Base-by-base conservation (phyloP, 2,113 vertebrate species). In the Leptocoma aspasia region DNA sequence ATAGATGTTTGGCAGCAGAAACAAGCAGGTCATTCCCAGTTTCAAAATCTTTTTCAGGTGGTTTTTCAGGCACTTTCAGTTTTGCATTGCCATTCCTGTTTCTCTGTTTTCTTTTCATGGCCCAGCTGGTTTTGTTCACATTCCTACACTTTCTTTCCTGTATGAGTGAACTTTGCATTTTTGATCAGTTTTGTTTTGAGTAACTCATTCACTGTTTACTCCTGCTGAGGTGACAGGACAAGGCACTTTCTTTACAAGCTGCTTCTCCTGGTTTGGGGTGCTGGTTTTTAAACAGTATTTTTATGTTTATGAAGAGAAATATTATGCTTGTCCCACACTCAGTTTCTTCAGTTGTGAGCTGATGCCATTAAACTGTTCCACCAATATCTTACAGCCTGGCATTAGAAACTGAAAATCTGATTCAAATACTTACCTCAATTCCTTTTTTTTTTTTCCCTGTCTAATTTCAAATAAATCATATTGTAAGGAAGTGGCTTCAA, bases 361-460 rank as follows among this genome's bases (percentile, higher is more conserved):
- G n/a, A 68, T 65, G 33, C 35, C 41, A 50, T 78, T 53, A 65
- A 64, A 19, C 11, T 35, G 5, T 75, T 89, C 35, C 37, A 83
- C 6, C n/a, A 9, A 9, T 78, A 71, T 84, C 52, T 89, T 75
- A 42, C 83, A 66, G 11, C 9, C 31, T 56, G 35, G 59, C 22
- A n/a, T 68, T 60, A 64, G 44, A 82, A 78, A 71, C n/a, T 33
- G 26, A 85, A 95, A 80, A 60, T 63, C 47, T 60, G 39, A 44
- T 50, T 94, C 18, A 64, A 79, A 64, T 68, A 39, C 37, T 44
- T 77, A 39, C 11, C 14, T 45, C 39, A 33, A 9, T 8, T 68
- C 7, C 24, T 24, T 59, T 41, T 33, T 59, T 41, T 33, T 28
- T 6, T 1, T 0, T 1, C 6, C 24, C 17, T 7, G 57, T 71